A percentile compares a stretch with the other conserved stretches of the same genome.
Evolutionary conservation across 2,113 vertebrate species (phyloP).

Genomic region (Hemiscyllium ocellatum): DNA sequence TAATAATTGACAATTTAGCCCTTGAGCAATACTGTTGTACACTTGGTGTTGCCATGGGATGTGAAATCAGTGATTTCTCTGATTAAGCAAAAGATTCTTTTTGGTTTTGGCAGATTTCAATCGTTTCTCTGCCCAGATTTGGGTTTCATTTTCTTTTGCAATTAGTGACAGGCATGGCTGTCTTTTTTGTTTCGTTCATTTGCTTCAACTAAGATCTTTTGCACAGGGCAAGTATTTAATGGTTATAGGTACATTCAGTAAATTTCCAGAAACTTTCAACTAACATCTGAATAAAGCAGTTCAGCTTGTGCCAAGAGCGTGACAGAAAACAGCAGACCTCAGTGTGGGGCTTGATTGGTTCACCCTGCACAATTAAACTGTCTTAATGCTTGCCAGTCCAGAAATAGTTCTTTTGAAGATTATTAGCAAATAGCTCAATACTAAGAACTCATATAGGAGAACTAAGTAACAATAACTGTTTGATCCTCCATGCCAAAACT

Average conservation of each 20-base stretch:
- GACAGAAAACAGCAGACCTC: not conserved
- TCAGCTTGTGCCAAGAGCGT: not conserved
- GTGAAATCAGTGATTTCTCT: not conserved
- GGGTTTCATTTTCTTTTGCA: not conserved
- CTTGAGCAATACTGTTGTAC: not conserved
- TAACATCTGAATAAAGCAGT: not conserved
- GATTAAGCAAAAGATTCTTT: not conserved
- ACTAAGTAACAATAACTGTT: not conserved
- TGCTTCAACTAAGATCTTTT: not conserved
- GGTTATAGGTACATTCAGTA: not conserved
- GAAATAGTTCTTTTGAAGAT: conserved; percentile 25
- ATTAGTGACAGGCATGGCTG: not conserved
- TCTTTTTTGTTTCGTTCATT: not conserved
- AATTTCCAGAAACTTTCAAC: not conserved
- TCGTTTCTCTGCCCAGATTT: not conserved
- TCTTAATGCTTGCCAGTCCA: not conserved
- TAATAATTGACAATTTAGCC: not conserved
- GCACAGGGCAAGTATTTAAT: not conserved
- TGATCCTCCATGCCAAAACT: conserved; percentile 16
- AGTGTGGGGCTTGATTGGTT: not conserved
- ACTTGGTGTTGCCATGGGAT: not conserved
- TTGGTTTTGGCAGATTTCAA: not conserved
- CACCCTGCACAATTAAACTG: not conserved
- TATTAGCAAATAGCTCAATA: conserved; percentile 3
- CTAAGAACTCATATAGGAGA: not conserved